Evolutionary conservation across 2,113 vertebrate genomes (phyloP), one percentile per base, ranked within the genome.

Genomic region (Rhinogobius similis): DNA sequence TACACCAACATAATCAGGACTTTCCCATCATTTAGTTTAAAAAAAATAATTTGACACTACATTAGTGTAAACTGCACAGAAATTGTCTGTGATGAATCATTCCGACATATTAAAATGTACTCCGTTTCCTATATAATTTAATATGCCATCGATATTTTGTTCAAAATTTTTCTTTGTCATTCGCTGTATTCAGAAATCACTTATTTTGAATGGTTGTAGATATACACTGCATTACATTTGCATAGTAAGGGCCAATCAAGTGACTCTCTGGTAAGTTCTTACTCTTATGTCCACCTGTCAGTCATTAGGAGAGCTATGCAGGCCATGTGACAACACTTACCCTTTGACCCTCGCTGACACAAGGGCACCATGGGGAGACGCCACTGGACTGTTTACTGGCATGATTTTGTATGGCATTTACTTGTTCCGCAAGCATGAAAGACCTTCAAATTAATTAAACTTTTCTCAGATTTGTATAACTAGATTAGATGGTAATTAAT

Each of bases 311-410:
- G 0, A 76, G 63, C 27, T 75, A 84, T 87, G 79, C 64, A 21
- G 46, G 68, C 76, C 86, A 88, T 87, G 82, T 87, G 85, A 86
- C 82, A 83, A 78, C 81, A 77, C 72, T 86, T 82, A 65, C 16
- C 78, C 82, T 78, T 62, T 63, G 76, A 87, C 87, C 82, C 72
- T 4, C 0, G 4, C 58, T 7, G 58, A 62, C 65, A 75, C 77
- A 11, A 48, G 69, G 56, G 56, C 52, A n/a, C 44, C 72, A 59
- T 23, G 23, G n/a, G 62, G 14, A 5, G 32, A 44, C 46, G 39
- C 21, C 1, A 7, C 29, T 8, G 48, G 26, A n/a, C 10, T 26
- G 59, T 76, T 66, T 68, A 46, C 64, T 41, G 27, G 8, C 41
- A 18, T 21, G 32, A 20, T 61, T 48, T 58, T 27, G 7, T 38